Evolutionary conservation across 2,113 vertebrate species (phyloP).

Genomic region (Colaptes auratus): DNA sequence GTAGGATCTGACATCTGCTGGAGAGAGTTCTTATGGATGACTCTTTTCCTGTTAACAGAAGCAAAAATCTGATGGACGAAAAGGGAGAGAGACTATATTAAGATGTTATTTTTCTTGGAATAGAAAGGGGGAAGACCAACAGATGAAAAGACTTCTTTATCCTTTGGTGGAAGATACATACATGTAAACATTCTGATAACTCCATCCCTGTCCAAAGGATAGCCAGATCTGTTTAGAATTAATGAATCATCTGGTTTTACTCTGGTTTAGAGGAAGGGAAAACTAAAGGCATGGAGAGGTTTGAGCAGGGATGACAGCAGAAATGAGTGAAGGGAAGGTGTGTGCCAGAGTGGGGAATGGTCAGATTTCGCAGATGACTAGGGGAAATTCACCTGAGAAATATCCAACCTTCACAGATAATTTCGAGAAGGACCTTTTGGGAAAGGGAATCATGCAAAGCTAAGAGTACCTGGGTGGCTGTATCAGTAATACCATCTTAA

Average conservation of each 20-base stretch:
- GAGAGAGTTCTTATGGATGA: conserved; percentile 17
- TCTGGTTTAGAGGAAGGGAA: background rate
- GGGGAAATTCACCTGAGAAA: background rate
- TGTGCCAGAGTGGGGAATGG: background rate
- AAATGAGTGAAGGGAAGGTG: background rate
- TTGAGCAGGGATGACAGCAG: background rate
- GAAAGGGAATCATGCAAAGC: background rate
- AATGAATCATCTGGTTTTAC: background rate
- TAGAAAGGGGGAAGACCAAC: background rate
- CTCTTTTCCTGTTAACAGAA: conserved; percentile 6
- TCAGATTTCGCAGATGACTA: background rate
- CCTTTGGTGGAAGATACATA: background rate
- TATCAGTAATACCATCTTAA: background rate
- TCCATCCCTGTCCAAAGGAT: background rate
- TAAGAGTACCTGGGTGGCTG: background rate
- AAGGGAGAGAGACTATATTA: background rate
- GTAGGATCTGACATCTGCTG: conserved; percentile 30
- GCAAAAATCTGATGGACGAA: background rate
- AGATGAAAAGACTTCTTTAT: background rate
- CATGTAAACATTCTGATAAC: background rate
- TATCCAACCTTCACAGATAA: background rate
- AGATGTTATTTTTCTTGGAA: background rate
- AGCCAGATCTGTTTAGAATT: background rate
- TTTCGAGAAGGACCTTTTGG: background rate
- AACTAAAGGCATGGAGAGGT: background rate